A percentile compares a stretch with the other conserved stretches of the same genome.
These are phyloP conservation scores for Dipodomys stephensi DNA, from an alignment of 2,113 vertebrate species.

Conservation along the genomic window DNA sequence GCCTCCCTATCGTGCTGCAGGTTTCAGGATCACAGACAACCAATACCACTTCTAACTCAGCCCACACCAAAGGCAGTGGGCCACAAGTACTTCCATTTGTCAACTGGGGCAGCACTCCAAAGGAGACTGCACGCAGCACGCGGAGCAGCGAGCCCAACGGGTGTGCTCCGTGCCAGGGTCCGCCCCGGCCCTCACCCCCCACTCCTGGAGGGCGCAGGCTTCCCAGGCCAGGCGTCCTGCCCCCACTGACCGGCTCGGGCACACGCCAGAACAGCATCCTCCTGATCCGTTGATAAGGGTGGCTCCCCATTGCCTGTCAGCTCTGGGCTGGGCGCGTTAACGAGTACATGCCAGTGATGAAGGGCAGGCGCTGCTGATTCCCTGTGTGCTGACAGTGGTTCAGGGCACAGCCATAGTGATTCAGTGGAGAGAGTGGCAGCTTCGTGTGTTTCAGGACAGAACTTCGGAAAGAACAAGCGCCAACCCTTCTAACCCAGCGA, in stretches of 20 bases:
- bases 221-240: neutral
- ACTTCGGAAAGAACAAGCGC: neutral
- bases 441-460: rapidly evolving
- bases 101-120: neutral
- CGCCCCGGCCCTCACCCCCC: neutral
- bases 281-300: too few relatives aligned
- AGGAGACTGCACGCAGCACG: neutral
- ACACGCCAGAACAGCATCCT: too few relatives aligned
- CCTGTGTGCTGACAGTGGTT: too few relatives aligned
- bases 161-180: neutral
- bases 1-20: conserved; percentile 55
- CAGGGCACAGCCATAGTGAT: too few relatives aligned
- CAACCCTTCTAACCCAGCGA: rapidly evolving
- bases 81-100: conserved; percentile 7
- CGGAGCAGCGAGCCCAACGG: neutral
- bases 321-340: rapidly evolving
- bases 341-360: too few relatives aligned
- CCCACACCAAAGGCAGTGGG: conserved; percentile 53
- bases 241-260: too few relatives aligned
- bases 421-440: neutral
- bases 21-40: conserved; percentile 51
- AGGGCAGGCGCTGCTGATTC: too few relatives aligned
- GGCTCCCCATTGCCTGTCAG: too few relatives aligned
- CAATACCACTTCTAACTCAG: conserved; percentile 62
- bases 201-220: rapidly evolving